A percentile compares a stretch with the other conserved stretches of the same genome.
phyloP scores from a whole-genome alignment of 2,113 vertebrate species.

The Bujurquina vittata region DNA sequence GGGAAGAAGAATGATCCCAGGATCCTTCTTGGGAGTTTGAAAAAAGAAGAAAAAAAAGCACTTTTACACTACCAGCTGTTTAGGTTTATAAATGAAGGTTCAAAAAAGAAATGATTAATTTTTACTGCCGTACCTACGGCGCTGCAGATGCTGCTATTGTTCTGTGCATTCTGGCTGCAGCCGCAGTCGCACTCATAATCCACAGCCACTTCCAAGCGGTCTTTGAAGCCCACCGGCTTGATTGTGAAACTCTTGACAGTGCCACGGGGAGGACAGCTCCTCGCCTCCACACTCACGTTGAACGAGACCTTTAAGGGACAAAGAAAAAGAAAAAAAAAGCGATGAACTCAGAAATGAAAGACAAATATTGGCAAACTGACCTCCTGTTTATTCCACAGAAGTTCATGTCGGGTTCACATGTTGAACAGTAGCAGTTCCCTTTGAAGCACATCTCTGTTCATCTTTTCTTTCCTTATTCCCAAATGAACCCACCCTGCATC shows the following conservation, averaged over 20 bases:
- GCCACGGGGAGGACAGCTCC: constrained; percentile 82
- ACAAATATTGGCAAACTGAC: not conserved
- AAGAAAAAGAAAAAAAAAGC: not conserved
- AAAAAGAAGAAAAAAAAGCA: not conserved
- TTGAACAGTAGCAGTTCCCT: not conserved
- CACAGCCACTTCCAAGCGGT: constrained; percentile 87
- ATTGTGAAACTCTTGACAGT: constrained; percentile 85
- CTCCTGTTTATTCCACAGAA: not conserved
- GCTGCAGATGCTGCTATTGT: constrained; percentile 86
- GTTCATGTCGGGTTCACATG: not conserved
- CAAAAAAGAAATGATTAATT: not conserved
- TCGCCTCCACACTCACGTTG: constrained; percentile 87
- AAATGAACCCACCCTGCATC: not conserved
- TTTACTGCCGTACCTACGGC: constrained; percentile 75
- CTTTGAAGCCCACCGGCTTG: constrained; percentile 93
- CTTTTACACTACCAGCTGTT: not conserved
- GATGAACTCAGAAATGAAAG: not conserved
- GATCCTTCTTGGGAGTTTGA: not conserved
- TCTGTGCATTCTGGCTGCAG: constrained; percentile 76
- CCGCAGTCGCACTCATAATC: constrained; percentile 88
- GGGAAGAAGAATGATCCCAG: not conserved
- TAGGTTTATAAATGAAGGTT: not conserved
- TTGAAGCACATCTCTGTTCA: not conserved
- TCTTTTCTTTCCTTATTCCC: not conserved
- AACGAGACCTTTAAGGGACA: constrained; percentile 84